Percentiles rank a stretch among this genome's conserved stretches.
Evolutionary conservation across 2,888 invertebrate species (phyloP).

Genomic region (Callyntrura guangdongensis): DNA sequence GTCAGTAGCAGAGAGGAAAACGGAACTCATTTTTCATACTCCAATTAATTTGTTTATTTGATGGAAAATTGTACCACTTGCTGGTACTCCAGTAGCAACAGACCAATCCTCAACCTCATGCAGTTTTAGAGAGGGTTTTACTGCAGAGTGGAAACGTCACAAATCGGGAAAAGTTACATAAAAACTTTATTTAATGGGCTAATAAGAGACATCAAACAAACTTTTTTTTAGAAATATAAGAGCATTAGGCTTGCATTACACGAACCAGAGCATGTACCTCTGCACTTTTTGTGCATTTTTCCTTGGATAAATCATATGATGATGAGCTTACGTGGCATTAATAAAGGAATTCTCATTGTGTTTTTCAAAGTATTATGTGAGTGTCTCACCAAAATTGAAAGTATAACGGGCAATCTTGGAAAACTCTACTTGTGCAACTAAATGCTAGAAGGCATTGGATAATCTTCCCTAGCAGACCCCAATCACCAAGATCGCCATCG

Average conservation of each 20-base stretch:
- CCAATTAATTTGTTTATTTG: constrained; percentile 6
- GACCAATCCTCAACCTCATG: no score
- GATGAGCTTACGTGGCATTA: not conserved
- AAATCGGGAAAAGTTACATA: not conserved
- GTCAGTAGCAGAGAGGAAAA: not conserved
- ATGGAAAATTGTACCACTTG: not conserved
- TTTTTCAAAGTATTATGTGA: not conserved
- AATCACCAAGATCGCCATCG: no score
- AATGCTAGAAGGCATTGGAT: not conserved
- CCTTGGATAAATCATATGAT: not conserved
- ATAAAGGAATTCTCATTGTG: not conserved
- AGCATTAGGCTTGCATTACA: constrained; percentile 1
- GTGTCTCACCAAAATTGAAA: not conserved
- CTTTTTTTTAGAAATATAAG: not conserved
- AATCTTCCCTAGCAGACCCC: not conserved
- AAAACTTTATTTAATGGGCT: constrained; percentile 15
- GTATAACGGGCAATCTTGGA: not conserved
- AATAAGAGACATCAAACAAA: constrained; percentile 5
- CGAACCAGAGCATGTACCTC: not conserved
- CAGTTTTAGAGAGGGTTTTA: no score
- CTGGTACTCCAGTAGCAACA: no score
- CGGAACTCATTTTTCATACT: constrained; percentile 36
- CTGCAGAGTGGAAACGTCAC: no score
- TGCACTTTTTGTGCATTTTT: constrained; percentile 3
- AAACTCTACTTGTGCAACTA: not conserved